Conservation (phyloP, 2,888 invertebrate species). For the Tinea semifulvella region DNA sequence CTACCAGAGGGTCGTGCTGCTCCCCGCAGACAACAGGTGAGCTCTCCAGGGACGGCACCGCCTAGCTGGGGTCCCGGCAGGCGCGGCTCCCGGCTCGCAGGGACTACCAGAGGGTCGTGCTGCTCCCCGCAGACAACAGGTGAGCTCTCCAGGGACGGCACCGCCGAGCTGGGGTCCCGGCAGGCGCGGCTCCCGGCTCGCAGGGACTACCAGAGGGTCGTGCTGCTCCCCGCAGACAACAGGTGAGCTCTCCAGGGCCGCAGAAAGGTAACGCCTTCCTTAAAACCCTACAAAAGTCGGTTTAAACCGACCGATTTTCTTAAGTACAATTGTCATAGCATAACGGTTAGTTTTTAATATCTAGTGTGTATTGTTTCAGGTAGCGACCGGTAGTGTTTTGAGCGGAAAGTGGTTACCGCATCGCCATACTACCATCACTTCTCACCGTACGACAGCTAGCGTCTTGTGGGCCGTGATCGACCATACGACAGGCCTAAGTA, state of each 20-base stretch:
- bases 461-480: too few species aligned
- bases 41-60: constrained; percentile 86
- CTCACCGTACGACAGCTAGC: too few species aligned
- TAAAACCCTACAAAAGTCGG: too few species aligned
- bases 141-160: constrained; percentile 82
- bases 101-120: constrained; percentile 51
- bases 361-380: too few species aligned
- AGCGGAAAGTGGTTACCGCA: too few species aligned
- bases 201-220: constrained; percentile 49
- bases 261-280: too few species aligned
- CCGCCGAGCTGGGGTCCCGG: constrained; percentile 85
- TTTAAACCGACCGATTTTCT: too few species aligned
- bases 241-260: constrained; percentile 34
- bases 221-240: constrained; percentile 40
- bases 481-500: too few species aligned
- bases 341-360: too few species aligned
- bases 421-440: too few species aligned
- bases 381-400: too few species aligned
- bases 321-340: too few species aligned
- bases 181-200: constrained; percentile 75
- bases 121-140: constrained; percentile 43
- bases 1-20: constrained; percentile 53
- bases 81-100: constrained; percentile 70
- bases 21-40: constrained; percentile 38
- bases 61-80: constrained; percentile 85